Evolutionary conservation across 2,888 invertebrate genomes (phyloP), one percentile per base, ranked within the genome.

Genomic region (Orchesella flavescens): DNA sequence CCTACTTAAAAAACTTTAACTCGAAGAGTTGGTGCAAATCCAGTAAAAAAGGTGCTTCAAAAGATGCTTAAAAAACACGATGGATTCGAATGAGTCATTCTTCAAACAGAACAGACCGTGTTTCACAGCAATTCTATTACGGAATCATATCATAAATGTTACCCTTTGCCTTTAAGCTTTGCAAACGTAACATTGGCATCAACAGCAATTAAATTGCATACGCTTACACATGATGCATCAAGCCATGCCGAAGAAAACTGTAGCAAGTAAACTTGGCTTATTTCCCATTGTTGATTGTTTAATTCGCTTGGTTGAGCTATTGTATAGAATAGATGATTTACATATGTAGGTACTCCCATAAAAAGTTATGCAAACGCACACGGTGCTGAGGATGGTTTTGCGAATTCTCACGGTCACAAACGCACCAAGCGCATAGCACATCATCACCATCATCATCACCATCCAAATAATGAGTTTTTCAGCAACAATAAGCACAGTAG

Each of bases 351-450:
- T 57, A n/a, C 19, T 57, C 17, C 3, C 5, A 17, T 2, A 4
- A 19, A 3, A 15, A 19, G 15, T n/a, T 19, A n/a, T 19, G 10
- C n/a, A 10, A 57, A 19, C 19, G 19, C 19, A 10, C 57, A 61
- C 57, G 17, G 49, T 24, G 21, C 19, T 17, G 24, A 61, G 15
- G 44, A 65, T 43, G 5, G 19, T 4, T 44, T 73, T 46, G 13
- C 43, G 13, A 13, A 44, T 59, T 73, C 72, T 73, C 72, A 73
- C 72, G 59, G 72, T 73, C 59, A 59, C 19, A 24, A 34, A 44
- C 59, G 44, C 15, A 72, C 44, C 17, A n/a, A 65, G n/a, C 34
- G 34, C 34, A 34, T 34, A 34, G 34, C 34, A 34, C 34, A 34
- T 34, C 61, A 24, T 34, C 34, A 34, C 12, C 43, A 43, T 63